Percentiles rank a stretch among this genome's conserved stretches.
phyloP scores from a whole-genome alignment of 2,113 vertebrate species.

The Dendrocopos noguchii region DNA sequence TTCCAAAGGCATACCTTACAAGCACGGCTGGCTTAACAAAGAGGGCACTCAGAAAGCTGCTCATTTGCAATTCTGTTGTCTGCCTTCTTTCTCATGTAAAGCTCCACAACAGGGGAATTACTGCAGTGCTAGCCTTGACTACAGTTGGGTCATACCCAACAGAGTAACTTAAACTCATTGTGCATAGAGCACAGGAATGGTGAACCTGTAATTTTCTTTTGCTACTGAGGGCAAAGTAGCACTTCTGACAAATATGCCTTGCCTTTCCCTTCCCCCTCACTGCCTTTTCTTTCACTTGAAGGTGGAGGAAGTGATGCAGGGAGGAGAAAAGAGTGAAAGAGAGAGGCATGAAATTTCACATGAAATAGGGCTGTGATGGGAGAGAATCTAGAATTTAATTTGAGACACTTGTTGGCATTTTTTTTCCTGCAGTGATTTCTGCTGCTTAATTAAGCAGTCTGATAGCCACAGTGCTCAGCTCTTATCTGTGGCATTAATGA shows the following conservation, averaged over 20 bases:
- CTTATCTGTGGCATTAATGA: slow-evolving; percentile 11
- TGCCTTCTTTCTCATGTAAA: background rate
- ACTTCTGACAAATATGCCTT: background rate
- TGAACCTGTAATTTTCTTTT: background rate
- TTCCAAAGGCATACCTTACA: slow-evolving; percentile 8
- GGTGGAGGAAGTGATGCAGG: background rate
- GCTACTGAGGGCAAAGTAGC: background rate
- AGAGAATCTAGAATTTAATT: background rate
- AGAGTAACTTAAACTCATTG: background rate
- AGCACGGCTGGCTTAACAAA: slow-evolving; percentile 21
- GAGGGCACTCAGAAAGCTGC: background rate
- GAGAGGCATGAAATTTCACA: background rate
- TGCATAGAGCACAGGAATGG: background rate
- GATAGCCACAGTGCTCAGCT: background rate
- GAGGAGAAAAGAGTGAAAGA: background rate
- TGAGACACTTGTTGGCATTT: background rate
- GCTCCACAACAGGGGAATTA: background rate
- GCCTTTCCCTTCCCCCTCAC: background rate
- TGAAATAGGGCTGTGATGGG: background rate
- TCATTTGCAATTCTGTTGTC: background rate
- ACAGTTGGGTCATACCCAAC: background rate
- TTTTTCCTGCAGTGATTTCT: slow-evolving; percentile 1
- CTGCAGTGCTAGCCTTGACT: background rate
- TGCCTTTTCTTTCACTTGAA: background rate
- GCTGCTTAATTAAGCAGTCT: slow-evolving; percentile 36